A percentile compares a stretch with the other conserved stretches of the same genome.
These are phyloP conservation scores for Zapornia atra DNA, from an alignment of 2,113 vertebrate genomes.

Conservation along the genomic window DNA sequence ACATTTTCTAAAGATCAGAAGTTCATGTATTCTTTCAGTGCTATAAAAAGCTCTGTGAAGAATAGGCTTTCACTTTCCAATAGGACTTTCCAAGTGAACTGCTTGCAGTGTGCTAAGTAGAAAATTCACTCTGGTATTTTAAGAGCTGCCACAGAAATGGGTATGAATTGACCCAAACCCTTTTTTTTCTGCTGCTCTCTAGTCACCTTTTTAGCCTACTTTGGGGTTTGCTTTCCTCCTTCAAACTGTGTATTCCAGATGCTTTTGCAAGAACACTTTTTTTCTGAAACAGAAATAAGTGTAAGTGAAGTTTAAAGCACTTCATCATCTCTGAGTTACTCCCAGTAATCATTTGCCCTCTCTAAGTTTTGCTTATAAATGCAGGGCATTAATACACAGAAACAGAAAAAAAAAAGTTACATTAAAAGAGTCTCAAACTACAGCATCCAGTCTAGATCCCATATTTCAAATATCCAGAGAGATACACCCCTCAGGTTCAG, in stretches of 20 bases:
- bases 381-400: neutral
- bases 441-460: neutral
- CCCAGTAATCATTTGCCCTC: neutral
- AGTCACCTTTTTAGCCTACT: neutral
- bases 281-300: neutral
- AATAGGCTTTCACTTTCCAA: neutral
- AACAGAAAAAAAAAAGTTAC: neutral
- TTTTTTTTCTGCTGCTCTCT: neutral
- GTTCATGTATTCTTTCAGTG: neutral
- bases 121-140: neutral
- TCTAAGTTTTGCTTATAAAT: neutral
- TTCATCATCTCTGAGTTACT: neutral
- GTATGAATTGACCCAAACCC: neutral
- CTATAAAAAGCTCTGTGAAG: neutral
- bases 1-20: conserved; percentile 11
- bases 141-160: neutral
- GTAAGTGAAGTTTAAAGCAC: neutral
- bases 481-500: neutral
- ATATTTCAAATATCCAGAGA: neutral
- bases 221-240: neutral
- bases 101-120: neutral
- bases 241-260: neutral
- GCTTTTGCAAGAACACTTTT: neutral
- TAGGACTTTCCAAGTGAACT: neutral
- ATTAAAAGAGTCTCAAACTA: neutral